Evolutionary conservation across 2,888 invertebrate genomes (phyloP).

Genomic region (Hofmannophila pseudospretella): DNA sequence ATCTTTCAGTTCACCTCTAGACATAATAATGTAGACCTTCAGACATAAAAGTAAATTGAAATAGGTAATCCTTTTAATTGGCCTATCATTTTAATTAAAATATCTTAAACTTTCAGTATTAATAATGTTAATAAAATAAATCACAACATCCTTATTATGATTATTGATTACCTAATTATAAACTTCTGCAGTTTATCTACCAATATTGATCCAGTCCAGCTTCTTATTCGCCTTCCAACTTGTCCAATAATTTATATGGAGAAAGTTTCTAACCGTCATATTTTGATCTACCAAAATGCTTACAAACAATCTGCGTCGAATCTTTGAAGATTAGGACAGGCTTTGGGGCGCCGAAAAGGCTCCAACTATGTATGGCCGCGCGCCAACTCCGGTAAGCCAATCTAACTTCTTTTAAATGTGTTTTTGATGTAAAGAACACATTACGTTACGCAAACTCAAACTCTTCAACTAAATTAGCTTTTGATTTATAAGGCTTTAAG

Average conservation of each 20-base stretch:
- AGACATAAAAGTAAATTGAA: too few species aligned
- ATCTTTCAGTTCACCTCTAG: slow-evolving; percentile 27
- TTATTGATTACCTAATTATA: background rate
- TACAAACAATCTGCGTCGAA: slow-evolving; percentile 71
- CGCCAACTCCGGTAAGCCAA: slow-evolving; percentile 75
- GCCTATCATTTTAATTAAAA: too few species aligned
- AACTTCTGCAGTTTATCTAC: background rate
- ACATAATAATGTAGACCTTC: background rate
- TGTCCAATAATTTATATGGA: slow-evolving; percentile 20
- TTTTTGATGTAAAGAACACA: slow-evolving; percentile 77
- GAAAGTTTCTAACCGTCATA: slow-evolving; percentile 58
- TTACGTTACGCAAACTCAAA: slow-evolving; percentile 63
- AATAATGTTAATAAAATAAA: too few species aligned
- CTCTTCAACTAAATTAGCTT: slow-evolving; percentile 68
- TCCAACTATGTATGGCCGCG: slow-evolving; percentile 65
- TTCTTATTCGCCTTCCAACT: background rate
- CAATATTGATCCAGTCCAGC: background rate
- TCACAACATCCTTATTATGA: too few species aligned
- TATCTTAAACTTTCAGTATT: too few species aligned
- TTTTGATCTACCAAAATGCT: slow-evolving; percentile 66
- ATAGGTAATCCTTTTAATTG: too few species aligned
- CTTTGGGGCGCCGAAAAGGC: slow-evolving; percentile 64
- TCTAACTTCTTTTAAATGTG: slow-evolving; percentile 78
- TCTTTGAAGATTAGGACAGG: slow-evolving; percentile 68
- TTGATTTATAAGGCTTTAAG: slow-evolving; percentile 63